Conservation (phyloP, 2,888 invertebrate species). For the Limenitis camilla region DNA sequence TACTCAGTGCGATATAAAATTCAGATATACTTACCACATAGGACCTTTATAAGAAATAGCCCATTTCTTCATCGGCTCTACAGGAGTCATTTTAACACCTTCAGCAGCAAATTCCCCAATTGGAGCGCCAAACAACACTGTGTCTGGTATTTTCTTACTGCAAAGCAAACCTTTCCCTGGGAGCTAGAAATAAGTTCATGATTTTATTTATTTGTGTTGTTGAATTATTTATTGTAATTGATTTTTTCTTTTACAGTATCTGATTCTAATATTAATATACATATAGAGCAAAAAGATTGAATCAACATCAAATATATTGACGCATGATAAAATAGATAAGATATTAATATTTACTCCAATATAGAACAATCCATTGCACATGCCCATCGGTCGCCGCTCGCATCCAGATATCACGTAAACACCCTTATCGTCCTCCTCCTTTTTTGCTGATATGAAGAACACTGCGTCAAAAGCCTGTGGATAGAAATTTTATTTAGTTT, state of each 20-base stretch:
- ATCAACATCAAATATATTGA: not conserved
- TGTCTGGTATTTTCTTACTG: conserved; percentile 81
- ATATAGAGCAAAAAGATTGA: not conserved
- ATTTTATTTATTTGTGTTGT: too few relatives aligned
- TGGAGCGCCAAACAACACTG: conserved; percentile 75
- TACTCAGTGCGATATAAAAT: too few relatives aligned
- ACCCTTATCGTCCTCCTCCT: conserved; percentile 65
- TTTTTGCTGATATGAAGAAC: conserved; percentile 81
- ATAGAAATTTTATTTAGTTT: not conserved
- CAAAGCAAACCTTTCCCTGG: conserved; percentile 81
- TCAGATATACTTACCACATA: too few relatives aligned
- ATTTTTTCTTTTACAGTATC: too few relatives aligned
- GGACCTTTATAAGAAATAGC: conserved; percentile 79
- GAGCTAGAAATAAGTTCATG: conserved; percentile 49
- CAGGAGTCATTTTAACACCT: conserved; percentile 78
- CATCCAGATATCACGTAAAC: conserved; percentile 79
- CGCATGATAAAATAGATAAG: not conserved
- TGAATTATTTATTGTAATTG: too few relatives aligned
- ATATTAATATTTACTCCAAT: conserved; percentile 64
- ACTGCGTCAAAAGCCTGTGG: conserved; percentile 84
- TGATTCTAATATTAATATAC: too few relatives aligned
- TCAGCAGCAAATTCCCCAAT: conserved; percentile 77
- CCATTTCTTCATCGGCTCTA: conserved; percentile 85
- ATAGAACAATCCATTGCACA: conserved; percentile 80
- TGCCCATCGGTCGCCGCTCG: conserved; percentile 78